Base-by-base conservation (phyloP, 2,888 invertebrate genomes). In the Melieria omissa region DNA sequence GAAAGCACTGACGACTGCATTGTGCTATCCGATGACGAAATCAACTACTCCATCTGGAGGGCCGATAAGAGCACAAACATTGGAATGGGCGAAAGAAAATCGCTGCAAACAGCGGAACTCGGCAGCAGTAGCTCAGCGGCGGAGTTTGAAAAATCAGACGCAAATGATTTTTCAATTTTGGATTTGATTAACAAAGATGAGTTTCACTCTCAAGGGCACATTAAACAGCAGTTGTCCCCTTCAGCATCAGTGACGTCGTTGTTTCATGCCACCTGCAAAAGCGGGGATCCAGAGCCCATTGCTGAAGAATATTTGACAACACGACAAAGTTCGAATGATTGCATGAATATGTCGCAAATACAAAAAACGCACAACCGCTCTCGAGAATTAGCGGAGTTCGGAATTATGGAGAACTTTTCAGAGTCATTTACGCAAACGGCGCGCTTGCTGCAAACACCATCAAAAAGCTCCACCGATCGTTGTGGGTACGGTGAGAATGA, bases 1-100 rank as follows among this genome's bases (percentile, higher is more conserved):
- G 73, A 76, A 9, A 71, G 63, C n/a, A 88, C 88, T 55, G 77
- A 78, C 65, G 80, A 81, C n/a, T 89, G 89, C 58, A 76, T 81
- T 8, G 57, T 85, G 8, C 77, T 87, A 41, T 86, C 86, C 3
- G 91, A 92, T 79, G 90, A 90, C 77, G 92, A 92, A 86, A 84
- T 92, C 41, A 90, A 92, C 80, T 91, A 92, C 85, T 92, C 92
- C 0, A 82, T 90, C 63, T 86, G 88, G 80, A 82, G 80, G 65
- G 81, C 84, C 7, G 77, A 83, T 66, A 83, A 80, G 70, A 76
- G 78, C 3, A 67, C 49, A 44, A 55, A 72, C 16, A 44, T 46
- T 5, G 10, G 4, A 12, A 54, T 73, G 44, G 49, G 12, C 3
- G 49, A 9, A 49, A 52, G 52, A 6, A 52, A 9, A 52, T 5